Conservation (phyloP, 2,797 vertebrate genomes). For the Lithobates sylvaticus region DNA sequence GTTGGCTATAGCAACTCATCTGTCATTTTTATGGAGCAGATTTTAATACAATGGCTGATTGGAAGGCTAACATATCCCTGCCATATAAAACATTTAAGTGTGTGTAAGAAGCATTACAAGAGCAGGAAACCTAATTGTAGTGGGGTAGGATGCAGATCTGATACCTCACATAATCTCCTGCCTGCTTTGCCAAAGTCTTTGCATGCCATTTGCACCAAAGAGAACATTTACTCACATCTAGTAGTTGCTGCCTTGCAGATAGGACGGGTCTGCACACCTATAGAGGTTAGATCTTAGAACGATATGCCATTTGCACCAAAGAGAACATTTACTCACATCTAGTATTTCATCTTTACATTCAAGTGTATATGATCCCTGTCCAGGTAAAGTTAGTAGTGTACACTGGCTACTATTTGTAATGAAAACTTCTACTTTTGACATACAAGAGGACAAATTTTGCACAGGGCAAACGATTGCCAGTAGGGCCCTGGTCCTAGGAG, state of each 20-base stretch:
- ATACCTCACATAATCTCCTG: not conserved
- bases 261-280: not conserved
- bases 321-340: not conserved
- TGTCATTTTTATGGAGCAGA: too few species aligned
- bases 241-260: not conserved
- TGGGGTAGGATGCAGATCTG: not conserved
- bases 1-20: too few species aligned
- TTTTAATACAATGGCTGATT: too few species aligned
- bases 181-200: conserved; percentile 20
- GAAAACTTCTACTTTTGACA: too few species aligned
- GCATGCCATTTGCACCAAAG: too few species aligned
- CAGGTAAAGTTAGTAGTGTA: not conserved
- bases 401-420: not conserved
- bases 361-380: conserved; percentile 10
- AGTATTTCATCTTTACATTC: not conserved
- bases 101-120: not conserved
- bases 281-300: not conserved
- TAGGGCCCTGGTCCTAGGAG: not conserved
- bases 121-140: not conserved
- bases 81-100: not conserved
- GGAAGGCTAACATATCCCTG: too few species aligned
- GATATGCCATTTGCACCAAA: conserved; percentile 1
- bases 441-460: not conserved
- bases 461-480: conserved; percentile 1
- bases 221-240: too few species aligned